A percentile compares a stretch with the other conserved stretches of the same genome.
phyloP scores from a whole-genome alignment of 1,140 invertebrate genomes.

The Melanaphis sacchari region DNA sequence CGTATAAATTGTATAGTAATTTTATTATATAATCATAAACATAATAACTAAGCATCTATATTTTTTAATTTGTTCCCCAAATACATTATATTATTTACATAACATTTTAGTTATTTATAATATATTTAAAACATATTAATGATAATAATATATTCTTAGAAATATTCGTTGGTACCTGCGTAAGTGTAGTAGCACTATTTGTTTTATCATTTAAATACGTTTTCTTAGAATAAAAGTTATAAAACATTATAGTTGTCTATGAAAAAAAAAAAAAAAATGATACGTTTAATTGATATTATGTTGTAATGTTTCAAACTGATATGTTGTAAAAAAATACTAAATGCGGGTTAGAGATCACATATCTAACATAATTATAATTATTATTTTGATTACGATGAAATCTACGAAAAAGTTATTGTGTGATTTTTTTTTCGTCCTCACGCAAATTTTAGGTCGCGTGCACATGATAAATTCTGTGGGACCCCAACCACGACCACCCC shows the following conservation, averaged over 20 bases:
- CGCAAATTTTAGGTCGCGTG: constrained; percentile 43
- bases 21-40: background rate
- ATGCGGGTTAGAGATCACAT: constrained; percentile 22
- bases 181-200: background rate
- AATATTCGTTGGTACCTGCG: background rate
- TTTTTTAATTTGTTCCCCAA: background rate
- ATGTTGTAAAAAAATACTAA: background rate
- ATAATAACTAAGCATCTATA: background rate
- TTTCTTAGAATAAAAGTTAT: background rate
- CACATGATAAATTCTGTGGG: constrained; percentile 23
- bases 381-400: constrained; percentile 1
- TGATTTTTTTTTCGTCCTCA: background rate
- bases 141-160: background rate
- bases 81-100: background rate
- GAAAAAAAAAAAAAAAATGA: background rate
- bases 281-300: background rate
- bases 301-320: background rate
- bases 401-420: background rate
- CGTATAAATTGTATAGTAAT: background rate
- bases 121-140: background rate
- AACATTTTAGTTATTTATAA: background rate
- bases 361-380: background rate
- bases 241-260: background rate
- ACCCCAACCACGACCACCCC: background rate
- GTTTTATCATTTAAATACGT: background rate